These are phyloP conservation scores for Sussaba pulchella DNA, from an alignment of 2,888 invertebrate genomes.

Conservation along the genomic window DNA sequence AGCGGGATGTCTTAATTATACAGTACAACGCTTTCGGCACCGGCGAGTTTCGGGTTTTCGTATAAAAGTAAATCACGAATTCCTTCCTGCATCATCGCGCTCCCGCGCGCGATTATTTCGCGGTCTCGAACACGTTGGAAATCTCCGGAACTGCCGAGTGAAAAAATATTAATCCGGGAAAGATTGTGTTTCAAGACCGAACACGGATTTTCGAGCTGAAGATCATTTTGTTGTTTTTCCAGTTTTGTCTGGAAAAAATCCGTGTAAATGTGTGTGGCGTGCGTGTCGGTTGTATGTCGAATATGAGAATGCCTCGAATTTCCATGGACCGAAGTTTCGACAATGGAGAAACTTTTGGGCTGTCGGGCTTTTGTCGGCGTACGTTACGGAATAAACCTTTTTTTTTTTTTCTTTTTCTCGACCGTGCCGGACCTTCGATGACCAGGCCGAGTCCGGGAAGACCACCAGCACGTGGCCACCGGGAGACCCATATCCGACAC, in stretches of 20 bases:
- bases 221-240: slow-evolving; percentile 19
- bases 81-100: slow-evolving; percentile 12
- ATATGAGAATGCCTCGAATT: slow-evolving; percentile 75
- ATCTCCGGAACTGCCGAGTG: too few relatives aligned
- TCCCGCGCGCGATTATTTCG: not conserved
- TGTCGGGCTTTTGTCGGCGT: slow-evolving; percentile 73
- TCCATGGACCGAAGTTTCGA: slow-evolving; percentile 72
- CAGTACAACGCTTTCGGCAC: slow-evolving; percentile 15
- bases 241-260: slow-evolving; percentile 31
- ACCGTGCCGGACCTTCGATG: slow-evolving; percentile 35
- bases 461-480: slow-evolving; percentile 78
- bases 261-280: slow-evolving; percentile 72
- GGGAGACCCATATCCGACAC: slow-evolving; percentile 67
- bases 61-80: slow-evolving; percentile 37
- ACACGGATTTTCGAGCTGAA: not conserved
- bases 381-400: slow-evolving; percentile 56
- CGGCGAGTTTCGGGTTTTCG: slow-evolving; percentile 35
- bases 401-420: too few relatives aligned
- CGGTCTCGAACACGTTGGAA: not conserved
- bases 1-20: slow-evolving; percentile 67
- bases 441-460: slow-evolving; percentile 58
- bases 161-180: too few relatives aligned
- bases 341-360: slow-evolving; percentile 72
- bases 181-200: not conserved
- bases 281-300: slow-evolving; percentile 75